Evolutionary conservation across 2,888 invertebrate genomes (phyloP), one percentile per base, ranked within the genome.

Genomic region (Escarpia spicata): DNA sequence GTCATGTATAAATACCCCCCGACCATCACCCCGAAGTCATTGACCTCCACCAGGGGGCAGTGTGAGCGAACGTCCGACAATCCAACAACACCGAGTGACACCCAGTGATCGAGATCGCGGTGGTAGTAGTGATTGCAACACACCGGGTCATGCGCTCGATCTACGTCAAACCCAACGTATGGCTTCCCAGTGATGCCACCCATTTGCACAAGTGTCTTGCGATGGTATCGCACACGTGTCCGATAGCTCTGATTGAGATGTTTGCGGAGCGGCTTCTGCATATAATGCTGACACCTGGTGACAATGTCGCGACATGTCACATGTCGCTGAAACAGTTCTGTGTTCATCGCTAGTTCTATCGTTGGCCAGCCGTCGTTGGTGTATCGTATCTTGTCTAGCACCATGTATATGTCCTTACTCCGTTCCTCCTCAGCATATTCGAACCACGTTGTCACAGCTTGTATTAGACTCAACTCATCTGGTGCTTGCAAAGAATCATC

Each of bases 351-450:
- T 91, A 92, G 92, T 37, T 93, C 92, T n/a, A 94, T 92, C 90
- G 93, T 92, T 4, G 93, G 92, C 94, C 94, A 94, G 37, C 94
- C 94, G 45, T 94, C 93, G 3, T 91, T 75, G 10, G 93, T 93
- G 92, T 92, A 94, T 3, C 94, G 91, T 6, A 94, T 91, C 90
- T 92, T 92, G 43, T 94, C 93, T 58, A 94, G n/a, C 3, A 94
- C 93, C n/a, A 92, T 91, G 45, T 91, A 60, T 0, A 91, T 90
- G 31, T 93, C 90, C 31, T 90, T 52, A 44, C 93, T 92, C 3
- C 93, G 90, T 12, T 89, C 37, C 6, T 43, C 90, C 43, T 45
- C 60, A 89, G 93, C 93, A 37, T 92, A 89, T 8, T 93, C 43
- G 44, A 93, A 93, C 94, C 94, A 94, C 9, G 90, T 90, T 37